Conservation (phyloP, 2,888 invertebrate genomes). For the Drosophila neotestacea region DNA sequence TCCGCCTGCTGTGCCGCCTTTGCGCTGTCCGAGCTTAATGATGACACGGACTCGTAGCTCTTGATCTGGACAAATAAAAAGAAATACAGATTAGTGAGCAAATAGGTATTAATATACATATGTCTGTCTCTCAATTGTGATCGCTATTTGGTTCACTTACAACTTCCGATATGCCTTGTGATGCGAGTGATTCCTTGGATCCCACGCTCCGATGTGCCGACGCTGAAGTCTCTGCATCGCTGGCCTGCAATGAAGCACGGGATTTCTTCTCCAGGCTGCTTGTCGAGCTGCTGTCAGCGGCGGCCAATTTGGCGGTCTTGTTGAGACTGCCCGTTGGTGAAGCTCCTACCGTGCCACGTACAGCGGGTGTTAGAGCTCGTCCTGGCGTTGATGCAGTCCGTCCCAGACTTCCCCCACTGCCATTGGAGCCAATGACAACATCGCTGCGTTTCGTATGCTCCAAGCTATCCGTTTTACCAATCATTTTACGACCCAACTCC, state of each 20-base stretch:
- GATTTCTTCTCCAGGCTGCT: slow-evolving; percentile 83
- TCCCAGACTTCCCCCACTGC: slow-evolving; percentile 81
- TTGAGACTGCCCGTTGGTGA: slow-evolving; percentile 85
- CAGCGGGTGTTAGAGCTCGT: slow-evolving; percentile 60
- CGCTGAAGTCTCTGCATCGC: slow-evolving; percentile 64
- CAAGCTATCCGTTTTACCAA: slow-evolving; percentile 84
- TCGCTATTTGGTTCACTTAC: slow-evolving; percentile 31
- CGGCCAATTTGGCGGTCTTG: slow-evolving; percentile 73
- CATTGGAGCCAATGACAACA: slow-evolving; percentile 25
- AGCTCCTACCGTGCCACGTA: slow-evolving; percentile 70
- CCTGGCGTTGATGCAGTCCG: slow-evolving; percentile 77
- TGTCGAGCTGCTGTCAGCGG: slow-evolving; percentile 82
- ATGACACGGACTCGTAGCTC: slow-evolving; percentile 89
- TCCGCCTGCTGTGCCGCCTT: slow-evolving; percentile 86
- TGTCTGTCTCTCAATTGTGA: too few relatives aligned
- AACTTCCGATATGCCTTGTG: slow-evolving; percentile 85
- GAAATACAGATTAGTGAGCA: too few relatives aligned
- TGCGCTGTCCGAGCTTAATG: slow-evolving; percentile 87
- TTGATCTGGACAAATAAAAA: slow-evolving; percentile 86
- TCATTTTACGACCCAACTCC: slow-evolving; percentile 84
- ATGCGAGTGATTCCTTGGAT: slow-evolving; percentile 85
- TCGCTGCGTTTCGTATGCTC: slow-evolving; percentile 81
- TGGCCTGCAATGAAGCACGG: slow-evolving; percentile 75
- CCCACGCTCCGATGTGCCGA: slow-evolving; percentile 79
- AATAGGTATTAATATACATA: too few relatives aligned